Evolutionary conservation across 2,113 vertebrate species (phyloP).

Genomic region (Paedocypris sp.): DNA sequence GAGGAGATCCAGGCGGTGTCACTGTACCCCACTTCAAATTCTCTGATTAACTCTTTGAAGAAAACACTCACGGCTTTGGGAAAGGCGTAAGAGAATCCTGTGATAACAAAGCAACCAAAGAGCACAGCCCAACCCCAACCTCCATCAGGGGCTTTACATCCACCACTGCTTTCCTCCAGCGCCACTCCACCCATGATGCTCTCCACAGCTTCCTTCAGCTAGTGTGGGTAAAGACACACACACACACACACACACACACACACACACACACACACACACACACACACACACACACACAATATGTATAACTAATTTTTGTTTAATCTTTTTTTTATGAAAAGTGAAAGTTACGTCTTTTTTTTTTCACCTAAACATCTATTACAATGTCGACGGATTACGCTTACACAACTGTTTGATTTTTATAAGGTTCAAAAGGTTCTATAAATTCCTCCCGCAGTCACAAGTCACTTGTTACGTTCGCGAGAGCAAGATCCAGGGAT

Average conservation of each 20-base stretch:
- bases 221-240: not conserved
- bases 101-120: conserved; percentile 83
- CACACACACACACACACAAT: too few species aligned
- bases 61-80: conserved; percentile 91
- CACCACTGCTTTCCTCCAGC: conserved; percentile 58
- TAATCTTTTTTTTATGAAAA: too few species aligned
- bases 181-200: conserved; percentile 75
- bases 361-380: too few species aligned
- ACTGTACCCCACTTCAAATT: conserved; percentile 83
- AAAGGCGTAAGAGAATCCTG: conserved; percentile 92
- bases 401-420: too few species aligned
- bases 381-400: too few species aligned
- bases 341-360: too few species aligned
- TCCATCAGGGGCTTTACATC: conserved; percentile 78
- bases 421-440: not conserved
- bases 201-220: not conserved
- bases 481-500: too few species aligned
- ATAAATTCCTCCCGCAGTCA: not conserved
- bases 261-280: too few species aligned
- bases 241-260: not conserved
- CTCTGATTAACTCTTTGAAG: conserved; percentile 85
- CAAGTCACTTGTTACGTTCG: not conserved
- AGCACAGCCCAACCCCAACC: conserved; percentile 93
- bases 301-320: too few species aligned
- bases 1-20: conserved; percentile 94